These are phyloP conservation scores for Rhabdornis inornatus DNA, from an alignment of 2,113 vertebrate genomes.

Conservation along the genomic window DNA sequence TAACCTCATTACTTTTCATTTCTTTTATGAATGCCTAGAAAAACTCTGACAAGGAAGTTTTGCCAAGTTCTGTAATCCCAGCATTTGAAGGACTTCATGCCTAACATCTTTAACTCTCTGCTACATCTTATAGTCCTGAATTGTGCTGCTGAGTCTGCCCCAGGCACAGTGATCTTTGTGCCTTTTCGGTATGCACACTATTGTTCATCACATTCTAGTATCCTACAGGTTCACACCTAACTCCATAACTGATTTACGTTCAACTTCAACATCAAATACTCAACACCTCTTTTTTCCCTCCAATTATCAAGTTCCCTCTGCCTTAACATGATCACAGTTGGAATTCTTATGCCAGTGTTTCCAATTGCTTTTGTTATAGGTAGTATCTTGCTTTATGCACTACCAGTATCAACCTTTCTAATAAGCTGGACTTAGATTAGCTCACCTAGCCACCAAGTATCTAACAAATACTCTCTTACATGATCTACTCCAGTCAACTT, in stretches of 20 bases:
- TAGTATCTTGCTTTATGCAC: neutral
- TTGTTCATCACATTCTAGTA: neutral
- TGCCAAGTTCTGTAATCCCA: neutral
- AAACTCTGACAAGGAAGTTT: neutral
- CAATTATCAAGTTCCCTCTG: neutral
- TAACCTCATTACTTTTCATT: neutral
- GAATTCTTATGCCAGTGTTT: neutral
- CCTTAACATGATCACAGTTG: neutral
- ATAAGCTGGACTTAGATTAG: neutral
- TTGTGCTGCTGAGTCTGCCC: neutral
- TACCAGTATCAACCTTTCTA: neutral
- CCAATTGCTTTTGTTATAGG: neutral
- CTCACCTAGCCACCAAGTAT: neutral
- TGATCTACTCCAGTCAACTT: neutral
- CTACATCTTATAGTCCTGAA: neutral
- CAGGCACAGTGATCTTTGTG: neutral
- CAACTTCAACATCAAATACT: neutral
- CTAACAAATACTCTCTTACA: neutral
- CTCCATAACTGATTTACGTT: neutral
- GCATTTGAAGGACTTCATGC: neutral
- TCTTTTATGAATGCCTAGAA: neutral
- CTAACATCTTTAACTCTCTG: neutral
- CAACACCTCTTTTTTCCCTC: rapidly evolving
- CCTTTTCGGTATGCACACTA: neutral
- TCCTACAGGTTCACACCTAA: neutral